Percentiles rank a stretch among this genome's conserved stretches.
phyloP scores from a whole-genome alignment of 1,140 invertebrate genomes.

The Proctacanthus coquilletti region DNA sequence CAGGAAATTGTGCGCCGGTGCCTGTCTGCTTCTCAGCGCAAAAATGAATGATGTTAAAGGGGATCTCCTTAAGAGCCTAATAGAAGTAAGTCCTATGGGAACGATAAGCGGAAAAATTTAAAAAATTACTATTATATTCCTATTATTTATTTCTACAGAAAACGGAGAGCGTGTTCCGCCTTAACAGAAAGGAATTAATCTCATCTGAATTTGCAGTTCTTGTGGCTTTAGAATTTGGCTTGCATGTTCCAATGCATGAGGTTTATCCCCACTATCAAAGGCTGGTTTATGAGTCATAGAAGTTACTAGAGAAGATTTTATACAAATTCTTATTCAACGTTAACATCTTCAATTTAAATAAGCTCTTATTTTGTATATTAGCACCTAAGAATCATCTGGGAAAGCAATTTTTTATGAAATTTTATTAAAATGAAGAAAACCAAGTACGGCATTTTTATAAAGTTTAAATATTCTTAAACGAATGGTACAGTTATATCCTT shows the following conservation, averaged over 20 bases:
- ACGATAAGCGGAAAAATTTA: too few relatives aligned
- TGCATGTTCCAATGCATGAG: conserved; percentile 82
- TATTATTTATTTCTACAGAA: conserved; percentile 41
- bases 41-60: conserved; percentile 96
- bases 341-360: too few relatives aligned
- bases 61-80: conserved; percentile 63
- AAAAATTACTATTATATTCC: conserved; percentile 9
- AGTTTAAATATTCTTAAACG: too few relatives aligned
- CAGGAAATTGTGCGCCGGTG: conserved; percentile 86
- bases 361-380: too few relatives aligned
- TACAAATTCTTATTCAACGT: too few relatives aligned
- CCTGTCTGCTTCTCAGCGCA: conserved; percentile 81
- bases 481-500: too few relatives aligned
- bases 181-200: conserved; percentile 83
- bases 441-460: too few relatives aligned
- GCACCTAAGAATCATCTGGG: too few relatives aligned
- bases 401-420: too few relatives aligned
- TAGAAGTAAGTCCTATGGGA: conserved; percentile 70
- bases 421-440: too few relatives aligned
- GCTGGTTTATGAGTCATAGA: conserved; percentile 68
- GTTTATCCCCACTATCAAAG: conserved; percentile 91
- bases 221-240: conserved; percentile 84
- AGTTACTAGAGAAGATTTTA: conserved; percentile 21
- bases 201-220: conserved; percentile 86
- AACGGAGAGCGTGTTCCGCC: conserved; percentile 75